Evolutionary conservation across 2,797 vertebrate species (phyloP).

Genomic region (Pipistrellus nathusii): DNA sequence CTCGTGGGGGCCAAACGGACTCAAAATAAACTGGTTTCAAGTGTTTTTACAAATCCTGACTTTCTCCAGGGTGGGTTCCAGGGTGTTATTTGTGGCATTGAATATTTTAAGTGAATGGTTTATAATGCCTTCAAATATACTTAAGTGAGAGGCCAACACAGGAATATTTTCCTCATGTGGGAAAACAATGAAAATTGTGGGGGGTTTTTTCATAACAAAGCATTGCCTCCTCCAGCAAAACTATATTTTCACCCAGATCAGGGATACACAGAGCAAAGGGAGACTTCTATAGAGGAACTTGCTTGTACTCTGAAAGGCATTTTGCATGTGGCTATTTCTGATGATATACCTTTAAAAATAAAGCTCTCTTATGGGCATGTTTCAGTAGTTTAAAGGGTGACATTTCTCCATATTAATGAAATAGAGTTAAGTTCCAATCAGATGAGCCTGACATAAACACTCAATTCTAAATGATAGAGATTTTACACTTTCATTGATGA

Average conservation of each 20-base stretch:
- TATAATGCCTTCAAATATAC: background rate
- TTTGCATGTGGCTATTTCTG: slow-evolving; percentile 74
- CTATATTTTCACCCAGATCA: slow-evolving; percentile 40
- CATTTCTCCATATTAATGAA: slow-evolving; percentile 85
- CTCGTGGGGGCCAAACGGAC: background rate
- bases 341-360: slow-evolving; percentile 82
- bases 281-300: slow-evolving; percentile 67
- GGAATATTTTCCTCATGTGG: background rate
- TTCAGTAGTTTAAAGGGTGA: slow-evolving; percentile 84
- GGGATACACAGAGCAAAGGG: slow-evolving; percentile 63
- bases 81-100: background rate
- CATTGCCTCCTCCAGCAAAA: background rate
- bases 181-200: slow-evolving; percentile 1
- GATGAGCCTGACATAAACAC: slow-evolving; percentile 80
- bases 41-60: background rate
- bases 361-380: slow-evolving; percentile 79
- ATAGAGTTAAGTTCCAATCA: slow-evolving; percentile 81
- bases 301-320: slow-evolving; percentile 65
- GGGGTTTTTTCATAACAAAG: background rate
- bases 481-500: slow-evolving; percentile 83
- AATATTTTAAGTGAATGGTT: slow-evolving; percentile 40
- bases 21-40: background rate
- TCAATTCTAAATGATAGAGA: slow-evolving; percentile 84
- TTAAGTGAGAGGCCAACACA: background rate
- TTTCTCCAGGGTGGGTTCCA: background rate